phyloP scores from a whole-genome alignment of 2,113 vertebrate species.

The Myotis yumanensis region DNA sequence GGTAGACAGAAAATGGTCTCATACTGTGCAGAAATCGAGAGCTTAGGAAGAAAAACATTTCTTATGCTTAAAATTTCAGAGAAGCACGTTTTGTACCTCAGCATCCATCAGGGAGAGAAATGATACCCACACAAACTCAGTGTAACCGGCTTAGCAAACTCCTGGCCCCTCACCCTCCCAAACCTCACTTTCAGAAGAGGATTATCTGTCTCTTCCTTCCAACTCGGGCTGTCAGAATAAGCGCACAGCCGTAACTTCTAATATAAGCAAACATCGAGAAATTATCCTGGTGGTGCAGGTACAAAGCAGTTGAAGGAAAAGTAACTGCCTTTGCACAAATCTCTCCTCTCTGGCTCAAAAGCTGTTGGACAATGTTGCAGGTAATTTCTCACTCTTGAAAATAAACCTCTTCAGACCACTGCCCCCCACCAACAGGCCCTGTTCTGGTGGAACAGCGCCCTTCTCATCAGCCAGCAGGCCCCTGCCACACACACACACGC shows the following conservation, averaged over 20 bases:
- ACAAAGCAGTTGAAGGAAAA: background rate
- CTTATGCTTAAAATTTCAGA: background rate
- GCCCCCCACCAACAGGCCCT: background rate
- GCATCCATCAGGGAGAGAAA: background rate
- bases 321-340: background rate
- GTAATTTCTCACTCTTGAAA: constrained; percentile 26
- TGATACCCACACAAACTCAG: background rate
- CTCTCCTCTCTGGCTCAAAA: constrained; percentile 25
- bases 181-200: constrained; percentile 19
- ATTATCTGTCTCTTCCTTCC: constrained; percentile 32
- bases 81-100: background rate
- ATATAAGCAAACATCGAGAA: background rate
- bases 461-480: background rate
- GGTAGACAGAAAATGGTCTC: constrained; percentile 55
- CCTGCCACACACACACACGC: background rate
- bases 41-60: background rate
- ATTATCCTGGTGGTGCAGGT: background rate
- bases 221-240: background rate
- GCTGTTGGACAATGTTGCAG: background rate
- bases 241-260: background rate
- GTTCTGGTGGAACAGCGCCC: background rate
- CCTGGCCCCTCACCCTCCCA: background rate
- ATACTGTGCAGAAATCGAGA: background rate
- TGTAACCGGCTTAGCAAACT: background rate
- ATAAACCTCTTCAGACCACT: constrained; percentile 8